Conservation (phyloP, 1,140 invertebrate genomes). For the Drosophila ohnishii region DNA sequence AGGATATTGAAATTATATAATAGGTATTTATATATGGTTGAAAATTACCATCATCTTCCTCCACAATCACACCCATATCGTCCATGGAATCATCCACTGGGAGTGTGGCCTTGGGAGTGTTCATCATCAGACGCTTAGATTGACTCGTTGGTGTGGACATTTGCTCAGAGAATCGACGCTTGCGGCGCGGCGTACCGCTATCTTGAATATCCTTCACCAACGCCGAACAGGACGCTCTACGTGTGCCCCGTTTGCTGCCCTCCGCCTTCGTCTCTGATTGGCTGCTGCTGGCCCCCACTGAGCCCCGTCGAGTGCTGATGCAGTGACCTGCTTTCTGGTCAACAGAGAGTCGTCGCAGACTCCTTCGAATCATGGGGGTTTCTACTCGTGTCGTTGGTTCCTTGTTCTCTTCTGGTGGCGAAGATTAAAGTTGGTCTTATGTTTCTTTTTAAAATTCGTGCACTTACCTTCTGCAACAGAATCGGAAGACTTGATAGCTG, state of each 20-base stretch:
- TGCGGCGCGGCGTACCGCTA: constrained; percentile 43
- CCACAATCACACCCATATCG: constrained; percentile 67
- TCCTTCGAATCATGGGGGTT: constrained; percentile 27
- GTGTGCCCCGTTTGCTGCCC: constrained; percentile 6
- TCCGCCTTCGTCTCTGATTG: background rate
- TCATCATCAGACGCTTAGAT: constrained; percentile 38
- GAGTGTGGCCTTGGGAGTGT: constrained; percentile 33
- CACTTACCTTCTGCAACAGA: constrained; percentile 4
- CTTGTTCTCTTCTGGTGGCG: background rate
- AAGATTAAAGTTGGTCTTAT: too few species aligned
- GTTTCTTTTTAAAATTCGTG: background rate
- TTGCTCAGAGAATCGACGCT: constrained; percentile 54
- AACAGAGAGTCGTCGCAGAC: constrained; percentile 35
- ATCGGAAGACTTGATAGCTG: background rate
- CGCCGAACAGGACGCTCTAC: constrained; percentile 54
- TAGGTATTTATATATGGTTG: background rate
- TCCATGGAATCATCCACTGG: constrained; percentile 59
- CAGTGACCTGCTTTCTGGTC: constrained; percentile 24
- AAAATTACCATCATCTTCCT: constrained; percentile 52
- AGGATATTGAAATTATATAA: background rate
- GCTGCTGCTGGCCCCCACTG: constrained; percentile 37
- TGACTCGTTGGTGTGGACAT: constrained; percentile 45
- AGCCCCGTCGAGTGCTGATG: constrained; percentile 51
- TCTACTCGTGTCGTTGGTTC: background rate
- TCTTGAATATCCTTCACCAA: constrained; percentile 5